A percentile compares a stretch with the other conserved stretches of the same genome.
These are phyloP conservation scores for Lepidochrysops patricia DNA, from an alignment of 2,888 invertebrate genomes.

Conservation along the genomic window DNA sequence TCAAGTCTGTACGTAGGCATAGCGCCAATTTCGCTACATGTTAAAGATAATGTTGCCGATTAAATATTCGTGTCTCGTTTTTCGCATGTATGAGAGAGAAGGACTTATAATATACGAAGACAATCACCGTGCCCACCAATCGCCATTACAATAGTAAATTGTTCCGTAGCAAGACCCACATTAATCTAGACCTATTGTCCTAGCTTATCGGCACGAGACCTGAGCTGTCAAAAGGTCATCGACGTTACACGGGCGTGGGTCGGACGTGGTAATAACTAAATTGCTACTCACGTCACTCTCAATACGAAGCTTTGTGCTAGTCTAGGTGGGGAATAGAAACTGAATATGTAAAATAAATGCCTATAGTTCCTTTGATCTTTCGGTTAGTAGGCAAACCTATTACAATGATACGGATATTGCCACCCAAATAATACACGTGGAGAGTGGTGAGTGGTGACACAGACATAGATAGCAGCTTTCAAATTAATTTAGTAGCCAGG, in stretches of 20 bases:
- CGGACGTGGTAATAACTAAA: constrained; percentile 8
- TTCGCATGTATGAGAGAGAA: too few relatives aligned
- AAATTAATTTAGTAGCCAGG: too few relatives aligned
- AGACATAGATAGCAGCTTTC: too few relatives aligned
- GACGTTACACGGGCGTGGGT: constrained; percentile 13
- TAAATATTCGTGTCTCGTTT: too few relatives aligned
- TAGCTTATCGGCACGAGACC: constrained; percentile 12
- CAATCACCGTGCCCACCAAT: neutral
- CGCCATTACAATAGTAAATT: constrained; percentile 20
- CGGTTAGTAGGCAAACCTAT: neutral
- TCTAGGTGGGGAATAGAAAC: neutral
- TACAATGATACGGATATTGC: neutral
- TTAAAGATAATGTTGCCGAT: too few relatives aligned
- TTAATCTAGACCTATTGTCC: constrained; percentile 12
- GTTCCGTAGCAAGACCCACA: constrained; percentile 20
- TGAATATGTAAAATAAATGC: neutral
- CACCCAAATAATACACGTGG: too few relatives aligned
- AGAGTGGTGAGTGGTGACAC: too few relatives aligned
- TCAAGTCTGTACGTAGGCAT: constrained; percentile 50
- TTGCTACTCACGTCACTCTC: constrained; percentile 13
- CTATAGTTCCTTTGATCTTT: neutral
- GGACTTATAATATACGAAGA: too few relatives aligned
- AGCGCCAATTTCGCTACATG: too few relatives aligned
- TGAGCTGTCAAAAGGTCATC: constrained; percentile 13
- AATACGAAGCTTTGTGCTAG: constrained; percentile 1